phyloP scores from a whole-genome alignment of 2,888 invertebrate species.

The Sialis fuliginosa region DNA sequence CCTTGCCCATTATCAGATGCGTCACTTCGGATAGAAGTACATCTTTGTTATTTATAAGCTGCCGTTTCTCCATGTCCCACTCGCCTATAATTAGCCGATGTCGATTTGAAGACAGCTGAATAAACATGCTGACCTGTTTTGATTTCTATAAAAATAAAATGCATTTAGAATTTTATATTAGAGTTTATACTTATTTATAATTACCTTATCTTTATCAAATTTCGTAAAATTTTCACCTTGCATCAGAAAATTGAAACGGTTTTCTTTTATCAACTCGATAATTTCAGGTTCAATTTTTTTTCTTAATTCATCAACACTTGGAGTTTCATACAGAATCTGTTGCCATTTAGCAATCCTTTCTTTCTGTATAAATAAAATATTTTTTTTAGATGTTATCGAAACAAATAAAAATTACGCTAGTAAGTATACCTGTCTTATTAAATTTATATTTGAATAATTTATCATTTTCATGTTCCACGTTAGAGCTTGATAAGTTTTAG shows the following conservation, averaged over 20 bases:
- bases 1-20: background rate
- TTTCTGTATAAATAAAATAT: background rate
- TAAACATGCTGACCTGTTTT: background rate
- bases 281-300: background rate
- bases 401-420: background rate
- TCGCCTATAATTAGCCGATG: background rate
- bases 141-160: background rate
- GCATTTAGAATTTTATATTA: background rate
- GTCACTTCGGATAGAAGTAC: background rate
- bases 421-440: constrained; percentile 1
- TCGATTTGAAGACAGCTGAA: background rate
- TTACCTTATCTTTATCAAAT: constrained; percentile 2
- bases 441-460: background rate
- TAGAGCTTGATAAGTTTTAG: background rate
- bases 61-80: no score
- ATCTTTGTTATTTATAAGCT: background rate
- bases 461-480: background rate
- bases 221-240: background rate
- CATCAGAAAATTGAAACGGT: background rate
- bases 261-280: background rate
- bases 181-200: background rate
- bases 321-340: background rate
- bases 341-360: constrained; percentile 1
- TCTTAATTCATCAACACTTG: background rate
- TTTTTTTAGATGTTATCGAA: background rate